Evolutionary conservation across 1,140 invertebrate species (phyloP), one percentile per base, ranked within the genome.

Genomic region (Maconellicoccus hirsutus): DNA sequence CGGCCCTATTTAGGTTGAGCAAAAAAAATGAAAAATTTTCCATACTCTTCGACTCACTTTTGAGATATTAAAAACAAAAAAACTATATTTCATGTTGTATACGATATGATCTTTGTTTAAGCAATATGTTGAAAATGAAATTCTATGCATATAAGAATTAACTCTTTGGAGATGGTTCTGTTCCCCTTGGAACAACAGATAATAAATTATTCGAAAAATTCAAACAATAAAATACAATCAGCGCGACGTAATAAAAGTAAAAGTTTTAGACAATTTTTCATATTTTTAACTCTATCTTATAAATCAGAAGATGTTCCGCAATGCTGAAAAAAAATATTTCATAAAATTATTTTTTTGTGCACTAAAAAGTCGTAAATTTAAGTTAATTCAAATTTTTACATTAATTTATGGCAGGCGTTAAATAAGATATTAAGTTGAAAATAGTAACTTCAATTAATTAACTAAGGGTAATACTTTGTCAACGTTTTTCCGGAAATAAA

Each of bases 171-270:
- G n/a, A n/a, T n/a, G n/a, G n/a, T n/a, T n/a, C n/a, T n/a, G n/a
- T n/a, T n/a, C n/a, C n/a, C n/a, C n/a, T n/a, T n/a, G n/a, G n/a
- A n/a, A n/a, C n/a, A n/a, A n/a, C n/a, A n/a, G 33, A 14, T 38
- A 38, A 52, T 52, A 16, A 52, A 52, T 52, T 52, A 52, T 52
- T 52, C 42, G 16, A 16, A 52, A 52, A 52, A 52, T 52, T 52
- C 42, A 52, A 16, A 52, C 42, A 52, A 52, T 52, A 52, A 52
- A 52, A 52, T 52, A 52, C 42, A 52, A 52, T 52, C 42, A 52
- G 42, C 42, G 42, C 42, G 16, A 19, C 42, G 42, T 52, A 52
- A 52, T 52, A 52, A 52, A 52, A 52, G n/a, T 14, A 16, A 52
- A 52, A 16, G 4, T 52, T 52, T 52, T 19, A 19, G 42, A 52